phyloP scores from a whole-genome alignment of 2,113 vertebrate species.

The Mesoclemmys tuberculata region DNA sequence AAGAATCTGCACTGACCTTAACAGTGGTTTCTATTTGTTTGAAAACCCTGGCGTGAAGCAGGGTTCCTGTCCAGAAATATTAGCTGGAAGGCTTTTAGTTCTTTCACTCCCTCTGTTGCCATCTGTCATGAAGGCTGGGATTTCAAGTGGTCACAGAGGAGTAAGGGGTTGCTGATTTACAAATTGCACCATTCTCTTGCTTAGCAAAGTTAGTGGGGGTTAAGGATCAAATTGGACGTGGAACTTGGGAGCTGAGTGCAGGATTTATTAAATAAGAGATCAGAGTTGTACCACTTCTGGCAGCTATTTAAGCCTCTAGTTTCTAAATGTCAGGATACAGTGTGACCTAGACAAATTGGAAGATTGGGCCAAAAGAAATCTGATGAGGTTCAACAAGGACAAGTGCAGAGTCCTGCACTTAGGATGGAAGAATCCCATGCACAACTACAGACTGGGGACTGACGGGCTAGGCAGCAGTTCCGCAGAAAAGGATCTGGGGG shows the following conservation, averaged over 20 bases:
- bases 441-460: too few species aligned
- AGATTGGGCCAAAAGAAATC: too few species aligned
- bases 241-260: fast-evolving
- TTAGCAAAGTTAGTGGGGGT: neutral
- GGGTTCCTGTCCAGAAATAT: neutral
- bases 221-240: fast-evolving
- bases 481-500: too few species aligned
- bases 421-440: too few species aligned
- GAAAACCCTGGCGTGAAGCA: fast-evolving
- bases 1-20: neutral
- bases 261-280: neutral
- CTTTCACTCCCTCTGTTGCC: fast-evolving
- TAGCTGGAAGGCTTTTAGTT: neutral
- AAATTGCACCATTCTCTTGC: neutral
- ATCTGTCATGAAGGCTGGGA: neutral
- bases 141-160: fast-evolving
- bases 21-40: neutral
- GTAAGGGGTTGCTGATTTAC: neutral
- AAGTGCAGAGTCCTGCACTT: too few species aligned
- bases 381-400: too few species aligned
- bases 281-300: fast-evolving
- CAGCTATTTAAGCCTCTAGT: neutral
- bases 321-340: too few species aligned
- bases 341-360: too few species aligned
- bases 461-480: too few species aligned